Evolutionary conservation across 2,113 vertebrate species (phyloP).

Genomic region (Camarhynchus parvulus): DNA sequence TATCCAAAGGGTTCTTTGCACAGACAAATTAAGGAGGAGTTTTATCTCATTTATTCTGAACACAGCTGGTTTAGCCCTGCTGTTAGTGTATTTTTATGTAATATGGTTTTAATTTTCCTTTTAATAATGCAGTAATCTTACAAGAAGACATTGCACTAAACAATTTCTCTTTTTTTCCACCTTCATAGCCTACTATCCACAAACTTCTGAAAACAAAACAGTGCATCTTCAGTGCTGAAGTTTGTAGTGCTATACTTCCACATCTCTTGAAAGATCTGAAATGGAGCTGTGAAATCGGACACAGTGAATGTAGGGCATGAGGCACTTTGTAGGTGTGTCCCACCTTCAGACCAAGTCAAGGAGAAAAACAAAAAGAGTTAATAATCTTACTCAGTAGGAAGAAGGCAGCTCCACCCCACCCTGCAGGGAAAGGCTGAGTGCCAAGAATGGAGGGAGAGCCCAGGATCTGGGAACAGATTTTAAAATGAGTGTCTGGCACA

Average conservation of each 20-base stretch:
- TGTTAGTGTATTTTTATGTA: not conserved
- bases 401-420: conserved; percentile 15
- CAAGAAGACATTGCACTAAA: not conserved
- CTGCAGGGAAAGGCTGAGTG: not conserved
- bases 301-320: not conserved
- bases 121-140: not conserved
- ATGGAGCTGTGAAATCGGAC: not conserved
- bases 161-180: not conserved
- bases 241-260: not conserved
- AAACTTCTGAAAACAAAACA: conserved; percentile 10
- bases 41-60: not conserved
- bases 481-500: not conserved
- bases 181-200: not conserved
- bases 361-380: not conserved
- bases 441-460: not conserved
- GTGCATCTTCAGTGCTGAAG: not conserved
- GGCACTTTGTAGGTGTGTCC: not conserved
- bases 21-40: not conserved
- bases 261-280: not conserved
- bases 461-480: not conserved
- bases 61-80: not conserved
- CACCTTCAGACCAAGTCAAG: not conserved
- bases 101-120: not conserved
- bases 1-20: not conserved
- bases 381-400: not conserved